Percentiles rank a stretch among this genome's conserved stretches.
Evolutionary conservation across 2,888 invertebrate genomes (phyloP).

Genomic region (Folsomia candida): DNA sequence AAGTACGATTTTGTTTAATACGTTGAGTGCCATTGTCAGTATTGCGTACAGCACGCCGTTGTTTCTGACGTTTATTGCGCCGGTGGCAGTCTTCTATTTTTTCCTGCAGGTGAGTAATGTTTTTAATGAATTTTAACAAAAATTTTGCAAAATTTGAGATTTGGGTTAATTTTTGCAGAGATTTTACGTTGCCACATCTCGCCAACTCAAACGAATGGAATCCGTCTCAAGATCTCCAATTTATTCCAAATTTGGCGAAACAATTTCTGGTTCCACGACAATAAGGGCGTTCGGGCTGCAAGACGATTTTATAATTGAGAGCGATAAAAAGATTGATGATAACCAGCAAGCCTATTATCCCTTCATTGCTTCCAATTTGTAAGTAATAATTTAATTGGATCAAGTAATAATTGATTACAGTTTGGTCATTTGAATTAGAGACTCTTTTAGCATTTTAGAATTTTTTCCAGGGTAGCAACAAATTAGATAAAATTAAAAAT

Average conservation of each 20-base stretch:
- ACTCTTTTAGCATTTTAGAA: too few relatives aligned
- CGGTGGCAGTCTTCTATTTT: conserved; percentile 77
- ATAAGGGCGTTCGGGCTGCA: conserved; percentile 58
- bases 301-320: conserved; percentile 59
- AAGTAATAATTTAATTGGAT: too few relatives aligned
- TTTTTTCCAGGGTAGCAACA: too few relatives aligned
- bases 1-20: conserved; percentile 58
- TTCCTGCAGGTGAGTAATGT: conserved; percentile 65
- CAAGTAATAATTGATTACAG: too few relatives aligned
- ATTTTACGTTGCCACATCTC: conserved; percentile 89
- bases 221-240: too few relatives aligned
- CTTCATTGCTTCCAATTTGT: conserved; percentile 22
- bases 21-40: conserved; percentile 79
- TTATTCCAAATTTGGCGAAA: too few relatives aligned
- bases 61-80: conserved; percentile 74
- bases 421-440: too few relatives aligned
- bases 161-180: conserved; percentile 63
- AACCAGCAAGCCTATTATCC: conserved; percentile 56
- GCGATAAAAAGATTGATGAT: conserved; percentile 59
- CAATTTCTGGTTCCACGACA: conserved; percentile 54
- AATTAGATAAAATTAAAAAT: too few relatives aligned
- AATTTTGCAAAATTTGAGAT: too few relatives aligned
- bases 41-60: conserved; percentile 82
- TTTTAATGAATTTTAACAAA: not conserved
- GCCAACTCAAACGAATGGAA: conserved; percentile 88